phyloP scores from a whole-genome alignment of 2,888 invertebrate species.

The Odontocolon sp. region DNA sequence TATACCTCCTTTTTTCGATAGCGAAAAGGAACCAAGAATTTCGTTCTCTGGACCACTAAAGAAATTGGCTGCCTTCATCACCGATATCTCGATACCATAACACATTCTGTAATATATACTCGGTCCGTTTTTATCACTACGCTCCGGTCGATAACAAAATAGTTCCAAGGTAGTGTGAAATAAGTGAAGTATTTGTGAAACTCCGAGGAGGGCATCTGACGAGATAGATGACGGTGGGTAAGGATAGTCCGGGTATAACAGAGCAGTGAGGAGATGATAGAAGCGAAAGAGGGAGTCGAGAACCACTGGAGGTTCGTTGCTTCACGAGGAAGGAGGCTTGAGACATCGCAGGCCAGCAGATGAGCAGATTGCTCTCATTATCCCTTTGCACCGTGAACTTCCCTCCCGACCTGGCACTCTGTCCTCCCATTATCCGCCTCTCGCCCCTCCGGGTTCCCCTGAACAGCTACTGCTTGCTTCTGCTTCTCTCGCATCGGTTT shows the following conservation, averaged over 20 bases:
- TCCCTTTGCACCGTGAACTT: slow-evolving; percentile 70
- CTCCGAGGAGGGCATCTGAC: slow-evolving; percentile 27
- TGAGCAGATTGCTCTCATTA: slow-evolving; percentile 74
- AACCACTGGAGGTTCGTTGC: slow-evolving; percentile 55
- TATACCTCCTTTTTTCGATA: slow-evolving; percentile 2
- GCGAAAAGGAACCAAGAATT: not conserved
- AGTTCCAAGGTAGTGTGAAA: slow-evolving; percentile 22
- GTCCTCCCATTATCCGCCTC: slow-evolving; percentile 67
- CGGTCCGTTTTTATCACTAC: not conserved
- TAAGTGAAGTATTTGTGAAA: slow-evolving; percentile 14
- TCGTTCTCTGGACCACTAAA: not conserved
- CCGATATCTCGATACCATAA: not conserved
- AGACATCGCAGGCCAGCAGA: slow-evolving; percentile 70
- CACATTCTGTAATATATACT: not conserved
- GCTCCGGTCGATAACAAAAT: slow-evolving; percentile 8
- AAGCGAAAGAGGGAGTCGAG: slow-evolving; percentile 46
- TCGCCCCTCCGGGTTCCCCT: slow-evolving; percentile 48
- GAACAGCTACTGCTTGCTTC: slow-evolving; percentile 47
- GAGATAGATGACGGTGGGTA: slow-evolving; percentile 37
- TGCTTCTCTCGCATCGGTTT: slow-evolving; percentile 52
- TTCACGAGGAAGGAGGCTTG: slow-evolving; percentile 62
- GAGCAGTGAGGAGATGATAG: slow-evolving; percentile 30
- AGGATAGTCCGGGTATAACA: slow-evolving; percentile 39
- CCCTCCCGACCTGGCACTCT: slow-evolving; percentile 65
- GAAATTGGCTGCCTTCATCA: not conserved